Evolutionary conservation across 2,888 invertebrate species (phyloP).

Genomic region (Mesopsocus fuscifrons): DNA sequence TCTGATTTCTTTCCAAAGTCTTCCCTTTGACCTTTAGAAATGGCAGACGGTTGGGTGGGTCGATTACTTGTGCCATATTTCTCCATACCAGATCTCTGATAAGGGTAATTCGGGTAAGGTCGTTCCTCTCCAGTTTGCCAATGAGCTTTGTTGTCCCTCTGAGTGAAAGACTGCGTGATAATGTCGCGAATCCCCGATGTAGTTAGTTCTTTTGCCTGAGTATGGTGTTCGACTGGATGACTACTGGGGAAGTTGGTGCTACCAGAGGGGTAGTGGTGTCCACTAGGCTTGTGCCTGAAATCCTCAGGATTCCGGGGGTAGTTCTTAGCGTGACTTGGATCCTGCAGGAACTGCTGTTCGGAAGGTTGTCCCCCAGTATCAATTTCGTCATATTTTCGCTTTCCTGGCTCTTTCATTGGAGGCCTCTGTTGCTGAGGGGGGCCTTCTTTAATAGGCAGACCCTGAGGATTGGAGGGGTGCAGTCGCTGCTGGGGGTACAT

Average conservation of each 20-base stretch:
- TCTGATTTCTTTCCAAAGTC: background rate
- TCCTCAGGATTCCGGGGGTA: background rate
- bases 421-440: too few relatives aligned
- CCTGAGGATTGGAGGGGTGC: too few relatives aligned
- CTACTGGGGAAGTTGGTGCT: background rate
- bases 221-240: background rate
- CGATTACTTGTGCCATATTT: background rate
- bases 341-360: too few relatives aligned
- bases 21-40: background rate
- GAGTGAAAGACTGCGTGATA: constrained; percentile 3
- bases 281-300: background rate
- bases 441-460: too few relatives aligned
- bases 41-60: background rate
- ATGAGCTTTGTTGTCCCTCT: background rate
- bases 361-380: too few relatives aligned
- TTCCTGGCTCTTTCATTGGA: too few relatives aligned
- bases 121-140: too few relatives aligned
- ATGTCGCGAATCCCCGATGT: constrained; percentile 6
- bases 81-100: background rate
- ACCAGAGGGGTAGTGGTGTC: background rate
- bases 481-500: too few relatives aligned
- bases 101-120: background rate
- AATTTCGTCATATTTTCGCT: too few relatives aligned
- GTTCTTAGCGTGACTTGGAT: background rate
- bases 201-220: background rate